phyloP scores from a whole-genome alignment of 2,113 vertebrate species.

The Ophthalmolycus amberensis region DNA sequence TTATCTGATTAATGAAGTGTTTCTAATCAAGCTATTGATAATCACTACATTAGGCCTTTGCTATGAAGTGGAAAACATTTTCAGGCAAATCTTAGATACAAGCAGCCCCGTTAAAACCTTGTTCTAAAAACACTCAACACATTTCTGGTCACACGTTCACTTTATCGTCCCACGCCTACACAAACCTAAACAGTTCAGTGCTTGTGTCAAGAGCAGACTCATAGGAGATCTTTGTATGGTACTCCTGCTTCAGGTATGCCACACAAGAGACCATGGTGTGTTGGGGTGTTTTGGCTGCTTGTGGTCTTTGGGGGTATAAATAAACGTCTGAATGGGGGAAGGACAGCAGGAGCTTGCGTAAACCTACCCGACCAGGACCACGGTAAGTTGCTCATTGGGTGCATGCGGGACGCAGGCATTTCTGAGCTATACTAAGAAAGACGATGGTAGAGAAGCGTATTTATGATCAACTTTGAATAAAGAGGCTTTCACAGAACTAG shows the following conservation, averaged over 20 bases:
- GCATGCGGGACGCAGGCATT: background rate
- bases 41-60: conserved; percentile 28
- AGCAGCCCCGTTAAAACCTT: conserved; percentile 16
- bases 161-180: conserved; percentile 23
- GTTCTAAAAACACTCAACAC: conserved; percentile 34
- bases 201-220: conserved; percentile 52
- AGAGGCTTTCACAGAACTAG: background rate
- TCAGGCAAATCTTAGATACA: conserved; percentile 30
- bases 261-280: conserved; percentile 21
- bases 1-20: conserved; percentile 66
- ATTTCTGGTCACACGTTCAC: conserved; percentile 12
- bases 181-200: conserved; percentile 48
- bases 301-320: conserved; percentile 45
- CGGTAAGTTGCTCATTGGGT: conserved; percentile 7
- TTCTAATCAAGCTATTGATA: conserved; percentile 65
- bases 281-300: conserved; percentile 54
- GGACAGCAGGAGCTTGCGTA: conserved; percentile 27
- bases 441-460: background rate
- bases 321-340: conserved; percentile 23
- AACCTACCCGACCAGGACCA: conserved; percentile 5
- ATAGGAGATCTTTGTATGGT: conserved; percentile 65
- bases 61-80: conserved; percentile 25
- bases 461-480: background rate
- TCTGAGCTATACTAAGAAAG: background rate
- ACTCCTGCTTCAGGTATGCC: conserved; percentile 33